phyloP scores from a whole-genome alignment of 2,113 vertebrate genomes.

The Toxotes jaculatrix region DNA sequence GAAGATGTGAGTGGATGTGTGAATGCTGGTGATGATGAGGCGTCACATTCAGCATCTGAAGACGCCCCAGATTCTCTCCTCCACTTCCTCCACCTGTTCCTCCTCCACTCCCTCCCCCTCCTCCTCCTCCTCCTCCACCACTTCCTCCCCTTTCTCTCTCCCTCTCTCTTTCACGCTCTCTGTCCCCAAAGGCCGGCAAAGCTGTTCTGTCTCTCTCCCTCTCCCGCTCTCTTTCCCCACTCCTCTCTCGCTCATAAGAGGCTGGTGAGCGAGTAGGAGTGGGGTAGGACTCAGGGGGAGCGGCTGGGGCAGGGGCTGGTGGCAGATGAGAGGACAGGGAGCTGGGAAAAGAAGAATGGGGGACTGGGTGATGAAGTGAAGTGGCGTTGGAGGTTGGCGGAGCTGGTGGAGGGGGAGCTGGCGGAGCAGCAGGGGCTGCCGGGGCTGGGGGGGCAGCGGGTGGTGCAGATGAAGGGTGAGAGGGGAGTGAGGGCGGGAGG shows the following conservation, averaged over 20 bases:
- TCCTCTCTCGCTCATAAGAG: slow-evolving; percentile 77
- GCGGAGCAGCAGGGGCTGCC: slow-evolving; percentile 63
- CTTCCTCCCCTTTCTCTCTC: slow-evolving; percentile 84
- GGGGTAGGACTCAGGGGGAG: slow-evolving; percentile 85
- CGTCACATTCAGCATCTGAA: slow-evolving; percentile 99
- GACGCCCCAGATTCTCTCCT: slow-evolving; percentile 94
- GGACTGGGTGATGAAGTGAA: slow-evolving; percentile 79
- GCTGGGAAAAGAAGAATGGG: slow-evolving; percentile 83
- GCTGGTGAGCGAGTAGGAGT: slow-evolving; percentile 84
- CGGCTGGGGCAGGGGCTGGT: slow-evolving; percentile 81
- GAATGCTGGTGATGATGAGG: slow-evolving; percentile 99
- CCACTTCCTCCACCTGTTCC: slow-evolving; percentile 87
- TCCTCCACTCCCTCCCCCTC: slow-evolving; percentile 85
- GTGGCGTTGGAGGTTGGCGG: slow-evolving; percentile 75
- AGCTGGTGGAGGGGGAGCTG: slow-evolving; percentile 83
- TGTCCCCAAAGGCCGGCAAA: slow-evolving; percentile 75
- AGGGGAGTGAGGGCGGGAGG: slow-evolving; percentile 70
- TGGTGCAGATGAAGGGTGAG: slow-evolving; percentile 77
- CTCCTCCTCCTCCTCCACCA: slow-evolving; percentile 83
- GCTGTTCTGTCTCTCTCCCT: slow-evolving; percentile 76
- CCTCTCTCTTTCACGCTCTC: slow-evolving; percentile 78
- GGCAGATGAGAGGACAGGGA: slow-evolving; percentile 81
- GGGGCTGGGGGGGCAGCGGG: slow-evolving; percentile 72
- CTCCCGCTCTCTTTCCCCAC: slow-evolving; percentile 80
- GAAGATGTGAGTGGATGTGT: slow-evolving; percentile 98